Base-by-base conservation (phyloP, 2,888 invertebrate species). In the Drosophila diplacantha region DNA sequence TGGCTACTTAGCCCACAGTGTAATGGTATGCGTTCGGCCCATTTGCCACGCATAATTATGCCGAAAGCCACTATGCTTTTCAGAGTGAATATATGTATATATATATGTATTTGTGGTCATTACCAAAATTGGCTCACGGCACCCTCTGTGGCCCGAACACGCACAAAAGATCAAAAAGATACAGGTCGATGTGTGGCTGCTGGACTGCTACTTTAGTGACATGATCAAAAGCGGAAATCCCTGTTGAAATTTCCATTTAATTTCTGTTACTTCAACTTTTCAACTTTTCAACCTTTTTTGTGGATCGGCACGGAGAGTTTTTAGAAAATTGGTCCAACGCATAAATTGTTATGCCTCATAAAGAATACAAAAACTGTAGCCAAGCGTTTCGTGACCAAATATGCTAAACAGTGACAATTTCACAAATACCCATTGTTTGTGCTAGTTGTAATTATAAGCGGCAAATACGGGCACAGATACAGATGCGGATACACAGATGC, bases 321-420 rank as follows among this genome's bases (percentile, higher is more conserved):
- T 61, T 37, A 8, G 31, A 46, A 64, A 65, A 65, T 69, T 51
- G 51, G 65, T 68, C 31, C 60, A 66, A 69, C 72, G 80, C 80
- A 83, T 79, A 83, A 79, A 79, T 83, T 83, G 71, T 68, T 83
- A 74, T 75, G 76, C 66, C 74, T 81, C 72, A 75, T 75, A 78
- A 78, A 75, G 66, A 83, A 69, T 73, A 80, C 61, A 73, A 44
- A 55, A 72, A 61, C 44, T 56, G 61, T 57, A 61, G 69, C 57
- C 57, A 55, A 75, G 63, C 73, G 57, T 85, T 77, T 85, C 85
- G 85, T 85, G 85, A 85, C 85, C 83, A 81, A 86, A 85, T 85
- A 86, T 85, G 85, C 81, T 86, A 85, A 85, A 81, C 71, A 86
- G 84, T 85, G 83, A 85, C 85, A 86, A 81, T 84, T 84, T 81